A percentile compares a stretch with the other conserved stretches of the same genome.
Evolutionary conservation across 2,888 invertebrate genomes (phyloP).

Genomic region (Ferrisia virgata): DNA sequence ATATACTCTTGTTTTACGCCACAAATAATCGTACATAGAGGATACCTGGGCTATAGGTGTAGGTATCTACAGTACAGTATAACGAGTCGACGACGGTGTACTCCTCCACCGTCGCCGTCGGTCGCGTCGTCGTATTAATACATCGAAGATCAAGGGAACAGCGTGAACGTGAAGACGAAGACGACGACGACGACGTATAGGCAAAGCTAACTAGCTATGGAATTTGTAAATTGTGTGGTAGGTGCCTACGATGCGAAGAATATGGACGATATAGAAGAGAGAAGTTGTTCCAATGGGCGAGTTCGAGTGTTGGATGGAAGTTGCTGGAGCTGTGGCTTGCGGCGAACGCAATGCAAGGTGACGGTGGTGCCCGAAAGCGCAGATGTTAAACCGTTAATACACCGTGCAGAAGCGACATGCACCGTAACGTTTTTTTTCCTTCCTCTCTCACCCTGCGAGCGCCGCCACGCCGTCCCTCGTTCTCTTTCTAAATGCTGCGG

Average conservation of each 20-base stretch:
- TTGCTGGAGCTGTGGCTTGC: neutral
- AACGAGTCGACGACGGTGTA: no score
- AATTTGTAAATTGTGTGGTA: slow-evolving; percentile 7
- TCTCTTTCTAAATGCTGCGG: no score
- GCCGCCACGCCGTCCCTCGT: no score
- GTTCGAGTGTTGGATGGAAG: no score
- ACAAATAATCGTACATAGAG: neutral
- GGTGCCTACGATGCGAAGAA: neutral
- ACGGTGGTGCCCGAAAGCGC: neutral
- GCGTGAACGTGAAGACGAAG: neutral
- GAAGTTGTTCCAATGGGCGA: neutral
- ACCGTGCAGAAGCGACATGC: neutral
- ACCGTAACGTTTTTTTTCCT: slow-evolving; percentile 16
- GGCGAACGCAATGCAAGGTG: neutral
- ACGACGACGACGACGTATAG: neutral
- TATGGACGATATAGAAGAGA: no score
- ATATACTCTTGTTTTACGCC: slow-evolving; percentile 22
- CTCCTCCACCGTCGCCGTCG: neutral
- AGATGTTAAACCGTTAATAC: slow-evolving; percentile 18
- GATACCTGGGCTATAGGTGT: neutral
- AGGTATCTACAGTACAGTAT: no score
- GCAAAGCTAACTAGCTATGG: slow-evolving; percentile 12
- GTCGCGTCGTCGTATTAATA: neutral
- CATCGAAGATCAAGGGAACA: slow-evolving; percentile 19
- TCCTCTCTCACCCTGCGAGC: no score